Percentiles rank a stretch among this genome's conserved stretches.
Evolutionary conservation across 2,113 vertebrate species (phyloP).

Genomic region (Corythornis madagascariensis): DNA sequence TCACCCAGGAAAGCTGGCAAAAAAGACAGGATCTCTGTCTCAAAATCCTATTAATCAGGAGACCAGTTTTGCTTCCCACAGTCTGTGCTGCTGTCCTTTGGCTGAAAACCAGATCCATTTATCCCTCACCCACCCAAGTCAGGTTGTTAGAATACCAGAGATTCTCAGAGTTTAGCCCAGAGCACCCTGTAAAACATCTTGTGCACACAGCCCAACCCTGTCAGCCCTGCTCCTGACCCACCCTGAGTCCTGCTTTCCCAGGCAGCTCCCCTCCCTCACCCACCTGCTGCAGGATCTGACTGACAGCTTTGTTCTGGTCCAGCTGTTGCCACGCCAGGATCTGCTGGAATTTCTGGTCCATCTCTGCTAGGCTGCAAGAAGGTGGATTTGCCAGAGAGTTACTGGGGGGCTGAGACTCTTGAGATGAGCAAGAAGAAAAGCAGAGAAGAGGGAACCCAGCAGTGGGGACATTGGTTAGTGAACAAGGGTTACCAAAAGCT

Average conservation of each 20-base stretch:
- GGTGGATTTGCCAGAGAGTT: neutral
- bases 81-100: neutral
- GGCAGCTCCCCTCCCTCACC: neutral
- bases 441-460: neutral
- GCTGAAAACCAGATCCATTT: neutral
- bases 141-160: neutral
- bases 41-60: neutral
- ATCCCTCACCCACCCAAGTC: neutral
- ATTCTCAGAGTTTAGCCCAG: neutral
- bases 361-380: constrained; percentile 82
- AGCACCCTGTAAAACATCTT: neutral
- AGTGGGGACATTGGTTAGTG: neutral
- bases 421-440: neutral
- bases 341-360: constrained; percentile 90
- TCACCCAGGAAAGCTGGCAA: neutral
- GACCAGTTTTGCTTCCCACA: neutral
- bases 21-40: neutral
- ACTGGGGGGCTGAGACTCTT: neutral
- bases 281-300: constrained; percentile 93
- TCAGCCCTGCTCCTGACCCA: neutral
- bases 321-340: constrained; percentile 90
- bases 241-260: neutral
- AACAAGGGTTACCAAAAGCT: neutral
- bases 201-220: neutral
- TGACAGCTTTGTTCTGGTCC: constrained; percentile 92